These are phyloP conservation scores for Phalacrocorax aristotelis DNA, from an alignment of 2,113 vertebrate genomes.

Conservation along the genomic window DNA sequence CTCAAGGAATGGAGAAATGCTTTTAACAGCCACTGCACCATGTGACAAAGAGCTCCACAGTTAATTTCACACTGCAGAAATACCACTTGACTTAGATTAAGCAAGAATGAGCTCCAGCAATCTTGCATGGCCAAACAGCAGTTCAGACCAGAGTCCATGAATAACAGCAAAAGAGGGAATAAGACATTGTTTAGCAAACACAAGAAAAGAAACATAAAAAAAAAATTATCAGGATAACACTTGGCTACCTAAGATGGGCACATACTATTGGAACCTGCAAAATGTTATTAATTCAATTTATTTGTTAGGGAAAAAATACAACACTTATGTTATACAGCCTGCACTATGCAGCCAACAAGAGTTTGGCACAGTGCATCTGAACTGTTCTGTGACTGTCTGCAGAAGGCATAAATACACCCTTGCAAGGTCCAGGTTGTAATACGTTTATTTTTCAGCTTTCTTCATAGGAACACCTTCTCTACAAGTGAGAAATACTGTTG, in stretches of 20 bases:
- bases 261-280: not conserved
- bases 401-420: not conserved
- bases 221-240: not conserved
- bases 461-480: not conserved
- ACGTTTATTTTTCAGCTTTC: not conserved
- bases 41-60: not conserved
- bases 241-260: not conserved
- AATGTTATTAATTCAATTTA: too few relatives aligned
- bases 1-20: rapidly evolving
- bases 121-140: rapidly evolving
- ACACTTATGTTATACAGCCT: not conserved
- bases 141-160: not conserved
- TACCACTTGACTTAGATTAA: not conserved
- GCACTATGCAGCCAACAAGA: not conserved
- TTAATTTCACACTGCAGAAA: not conserved
- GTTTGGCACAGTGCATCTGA: not conserved
- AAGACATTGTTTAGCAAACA: not conserved
- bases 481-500: not conserved
- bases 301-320: too few relatives aligned
- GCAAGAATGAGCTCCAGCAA: not conserved
- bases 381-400: not conserved
- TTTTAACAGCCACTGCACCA: not conserved
- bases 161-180: not conserved
- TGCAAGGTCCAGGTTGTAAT: not conserved
- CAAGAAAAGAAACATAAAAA: not conserved